These are phyloP conservation scores for Paramormyrops kingsleyae DNA, from an alignment of 2,113 vertebrate species.

Conservation along the genomic window DNA sequence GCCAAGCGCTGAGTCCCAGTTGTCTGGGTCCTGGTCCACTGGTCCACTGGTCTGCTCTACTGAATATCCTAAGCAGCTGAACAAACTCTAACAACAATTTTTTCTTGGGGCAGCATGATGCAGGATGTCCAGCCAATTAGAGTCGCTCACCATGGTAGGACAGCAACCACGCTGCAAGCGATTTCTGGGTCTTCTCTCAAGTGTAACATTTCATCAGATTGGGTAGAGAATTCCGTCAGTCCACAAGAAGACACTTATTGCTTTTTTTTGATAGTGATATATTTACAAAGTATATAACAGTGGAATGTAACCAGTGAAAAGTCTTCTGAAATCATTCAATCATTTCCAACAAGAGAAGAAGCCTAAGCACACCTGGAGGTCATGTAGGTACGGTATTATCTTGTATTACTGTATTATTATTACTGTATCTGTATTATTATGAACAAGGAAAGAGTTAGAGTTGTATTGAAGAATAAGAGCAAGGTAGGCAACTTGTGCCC, in stretches of 20 bases:
- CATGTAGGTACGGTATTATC: background rate
- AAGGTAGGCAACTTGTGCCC: background rate
- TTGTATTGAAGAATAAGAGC: background rate
- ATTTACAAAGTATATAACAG: background rate
- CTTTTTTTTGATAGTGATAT: background rate
- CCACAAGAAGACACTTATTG: background rate
- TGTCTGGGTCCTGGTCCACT: constrained; percentile 10
- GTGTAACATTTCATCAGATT: constrained; percentile 1
- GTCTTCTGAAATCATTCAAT: background rate
- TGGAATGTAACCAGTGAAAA: background rate
- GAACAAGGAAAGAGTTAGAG: background rate
- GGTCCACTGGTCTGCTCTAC: constrained; percentile 41
- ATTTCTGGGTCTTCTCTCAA: background rate
- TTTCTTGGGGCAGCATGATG: background rate
- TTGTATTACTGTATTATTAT: no score
- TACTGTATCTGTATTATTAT: no score
- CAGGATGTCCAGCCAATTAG: background rate
- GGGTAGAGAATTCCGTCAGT: background rate
- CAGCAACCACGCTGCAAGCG: background rate
- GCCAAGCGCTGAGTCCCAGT: background rate
- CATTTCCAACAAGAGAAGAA: background rate
- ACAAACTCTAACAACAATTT: background rate
- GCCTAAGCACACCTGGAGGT: background rate
- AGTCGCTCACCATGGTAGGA: background rate
- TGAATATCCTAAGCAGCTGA: background rate